A percentile compares a stretch with the other conserved stretches of the same genome.
These are phyloP conservation scores for Pseudoatta argentina DNA, from an alignment of 1,140 invertebrate genomes.

Conservation along the genomic window DNA sequence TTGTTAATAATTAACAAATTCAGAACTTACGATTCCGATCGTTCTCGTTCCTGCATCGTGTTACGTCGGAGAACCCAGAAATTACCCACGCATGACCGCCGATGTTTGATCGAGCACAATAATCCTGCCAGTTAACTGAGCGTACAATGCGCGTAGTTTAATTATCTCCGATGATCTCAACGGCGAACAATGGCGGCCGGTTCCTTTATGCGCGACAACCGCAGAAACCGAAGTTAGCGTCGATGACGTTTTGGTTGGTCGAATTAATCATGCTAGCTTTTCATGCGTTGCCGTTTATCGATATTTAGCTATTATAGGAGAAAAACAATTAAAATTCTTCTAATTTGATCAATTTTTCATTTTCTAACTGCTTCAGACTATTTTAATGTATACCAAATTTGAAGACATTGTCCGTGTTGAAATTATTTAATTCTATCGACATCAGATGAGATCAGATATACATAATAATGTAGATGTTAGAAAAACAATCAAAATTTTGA, in stretches of 20 bases:
- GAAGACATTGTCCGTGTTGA: too few species aligned
- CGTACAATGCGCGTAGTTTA: conserved; percentile 62
- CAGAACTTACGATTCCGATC: not conserved
- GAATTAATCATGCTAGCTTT: conserved; percentile 11
- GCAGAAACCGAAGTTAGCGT: conserved; percentile 34
- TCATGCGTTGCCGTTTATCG: not conserved
- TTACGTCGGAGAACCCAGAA: conserved; percentile 10
- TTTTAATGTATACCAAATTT: too few species aligned
- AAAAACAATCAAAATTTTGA: too few species aligned
- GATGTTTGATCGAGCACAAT: conserved; percentile 54
- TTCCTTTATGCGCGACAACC: conserved; percentile 49
- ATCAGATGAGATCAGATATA: too few species aligned
- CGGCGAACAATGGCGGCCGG: conserved; percentile 41
- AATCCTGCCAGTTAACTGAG: conserved; percentile 62
- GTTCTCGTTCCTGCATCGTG: not conserved
- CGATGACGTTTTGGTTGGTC: conserved; percentile 17
- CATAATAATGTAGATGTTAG: too few species aligned
- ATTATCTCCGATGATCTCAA: conserved; percentile 60
- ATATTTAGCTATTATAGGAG: not conserved
- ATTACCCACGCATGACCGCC: conserved; percentile 45
- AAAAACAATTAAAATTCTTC: not conserved
- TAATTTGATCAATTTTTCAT: not conserved
- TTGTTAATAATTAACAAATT: conserved; percentile 21
- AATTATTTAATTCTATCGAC: too few species aligned
- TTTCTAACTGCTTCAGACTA: too few species aligned